phyloP scores from a whole-genome alignment of 2,888 invertebrate genomes.

The Cataglyphis livida region DNA sequence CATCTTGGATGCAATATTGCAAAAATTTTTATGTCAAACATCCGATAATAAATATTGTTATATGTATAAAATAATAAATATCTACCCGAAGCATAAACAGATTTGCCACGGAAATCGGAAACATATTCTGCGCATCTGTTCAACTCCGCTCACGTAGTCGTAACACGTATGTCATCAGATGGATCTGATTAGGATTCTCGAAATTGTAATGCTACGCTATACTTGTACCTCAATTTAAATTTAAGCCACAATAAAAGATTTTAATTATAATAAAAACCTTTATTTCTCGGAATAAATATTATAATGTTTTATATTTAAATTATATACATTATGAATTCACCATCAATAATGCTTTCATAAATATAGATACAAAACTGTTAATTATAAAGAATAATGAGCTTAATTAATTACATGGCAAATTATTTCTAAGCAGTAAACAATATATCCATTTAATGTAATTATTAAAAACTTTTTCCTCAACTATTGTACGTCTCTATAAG shows the following conservation, averaged over 20 bases:
- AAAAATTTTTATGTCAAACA: neutral
- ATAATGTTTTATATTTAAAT: neutral
- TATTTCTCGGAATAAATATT: neutral
- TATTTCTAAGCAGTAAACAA: neutral
- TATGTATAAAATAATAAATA: slow-evolving; percentile 12
- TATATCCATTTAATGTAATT: slow-evolving; percentile 10
- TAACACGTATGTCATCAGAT: slow-evolving; percentile 54
- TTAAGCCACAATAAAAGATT: neutral
- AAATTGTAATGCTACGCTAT: slow-evolving; percentile 20
- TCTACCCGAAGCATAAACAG: slow-evolving; percentile 17
- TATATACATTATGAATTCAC: neutral
- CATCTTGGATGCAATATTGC: neutral
- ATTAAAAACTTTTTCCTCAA: neutral
- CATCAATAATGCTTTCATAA: neutral
- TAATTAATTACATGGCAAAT: neutral
- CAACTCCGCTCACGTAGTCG: slow-evolving; percentile 33
- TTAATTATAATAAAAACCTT: neutral
- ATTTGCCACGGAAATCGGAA: slow-evolving; percentile 37
- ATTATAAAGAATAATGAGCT: neutral
- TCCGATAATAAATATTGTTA: neutral
- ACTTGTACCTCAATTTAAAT: slow-evolving; percentile 34
- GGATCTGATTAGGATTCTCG: slow-evolving; percentile 48
- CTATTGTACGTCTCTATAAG: neutral
- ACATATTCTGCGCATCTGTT: slow-evolving; percentile 48
- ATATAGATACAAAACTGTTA: neutral